Percentiles rank a stretch among this genome's conserved stretches.
Conservation (phyloP, 2,113 vertebrate genomes). For the Brevimyrus niger region DNA sequence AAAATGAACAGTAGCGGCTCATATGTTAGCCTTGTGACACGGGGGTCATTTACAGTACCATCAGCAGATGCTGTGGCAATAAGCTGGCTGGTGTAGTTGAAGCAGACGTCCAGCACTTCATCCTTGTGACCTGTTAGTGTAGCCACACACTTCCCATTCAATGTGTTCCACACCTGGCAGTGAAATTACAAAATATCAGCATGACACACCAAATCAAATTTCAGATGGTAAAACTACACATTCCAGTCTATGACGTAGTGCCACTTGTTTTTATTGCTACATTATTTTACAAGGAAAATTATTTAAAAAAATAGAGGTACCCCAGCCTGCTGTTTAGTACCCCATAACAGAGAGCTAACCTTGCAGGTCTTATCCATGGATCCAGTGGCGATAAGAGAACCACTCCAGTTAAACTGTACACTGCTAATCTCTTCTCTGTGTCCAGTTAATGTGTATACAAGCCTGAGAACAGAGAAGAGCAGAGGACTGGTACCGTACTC, state of each 20-base stretch:
- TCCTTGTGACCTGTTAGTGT: conserved; percentile 75
- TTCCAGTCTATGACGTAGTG: not conserved
- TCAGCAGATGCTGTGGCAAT: conserved; percentile 84
- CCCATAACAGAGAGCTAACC: conserved; percentile 55
- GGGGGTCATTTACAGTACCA: conserved; percentile 55
- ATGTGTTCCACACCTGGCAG: conserved; percentile 78
- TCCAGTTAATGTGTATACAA: conserved; percentile 68
- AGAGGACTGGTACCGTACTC: not conserved
- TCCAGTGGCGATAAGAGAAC: conserved; percentile 75
- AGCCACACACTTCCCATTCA: conserved; percentile 64
- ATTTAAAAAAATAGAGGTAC: not conserved
- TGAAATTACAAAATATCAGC: not conserved
- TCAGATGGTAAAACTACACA: not conserved
- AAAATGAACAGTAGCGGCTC: not conserved
- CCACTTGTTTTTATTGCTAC: not conserved
- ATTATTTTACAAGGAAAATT: not conserved
- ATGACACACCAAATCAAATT: not conserved
- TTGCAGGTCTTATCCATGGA: conserved; percentile 90
- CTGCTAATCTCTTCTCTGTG: conserved; percentile 84
- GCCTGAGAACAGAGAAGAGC: conserved; percentile 50
- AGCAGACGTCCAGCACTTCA: conserved; percentile 86
- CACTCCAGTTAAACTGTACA: conserved; percentile 85
- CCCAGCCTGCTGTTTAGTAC: not conserved
- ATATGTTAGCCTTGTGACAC: not conserved
- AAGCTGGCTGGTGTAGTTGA: conserved; percentile 79